phyloP scores from a whole-genome alignment of 2,888 invertebrate species.

The Tanytarsus gracilentus region DNA sequence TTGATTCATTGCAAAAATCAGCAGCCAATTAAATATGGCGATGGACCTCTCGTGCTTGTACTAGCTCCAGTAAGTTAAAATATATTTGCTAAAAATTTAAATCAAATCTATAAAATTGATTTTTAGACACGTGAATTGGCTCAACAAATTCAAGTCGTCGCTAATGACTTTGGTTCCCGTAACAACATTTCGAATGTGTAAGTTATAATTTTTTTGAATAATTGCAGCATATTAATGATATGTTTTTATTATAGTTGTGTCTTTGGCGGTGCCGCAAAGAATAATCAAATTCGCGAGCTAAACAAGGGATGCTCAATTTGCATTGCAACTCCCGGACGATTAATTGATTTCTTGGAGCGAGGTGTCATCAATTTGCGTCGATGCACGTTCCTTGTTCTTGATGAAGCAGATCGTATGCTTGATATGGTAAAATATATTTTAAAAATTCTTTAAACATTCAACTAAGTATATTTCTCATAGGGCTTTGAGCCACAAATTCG shows the following conservation, averaged over 20 bases:
- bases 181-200: not conserved
- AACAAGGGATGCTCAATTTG: conserved; percentile 87
- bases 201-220: conserved; percentile 51
- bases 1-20: conserved; percentile 93
- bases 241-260: too few relatives aligned
- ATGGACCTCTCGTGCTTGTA: conserved; percentile 87
- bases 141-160: conserved; percentile 84
- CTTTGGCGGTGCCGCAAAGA: conserved; percentile 97
- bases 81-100: too few relatives aligned
- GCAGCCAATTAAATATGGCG: conserved; percentile 71
- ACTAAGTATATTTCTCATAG: conserved; percentile 83
- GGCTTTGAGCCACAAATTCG: conserved; percentile 97
- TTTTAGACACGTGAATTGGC: conserved; percentile 83
- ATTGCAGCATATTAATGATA: conserved; percentile 76
- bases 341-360: conserved; percentile 88
- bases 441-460: not conserved
- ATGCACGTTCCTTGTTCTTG: conserved; percentile 71
- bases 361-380: conserved; percentile 69
- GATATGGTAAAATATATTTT: conserved; percentile 2
- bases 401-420: conserved; percentile 72
- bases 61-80: too few relatives aligned
- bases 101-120: too few relatives aligned
- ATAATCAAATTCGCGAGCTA: conserved; percentile 75
- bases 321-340: conserved; percentile 90
- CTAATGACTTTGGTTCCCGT: conserved; percentile 10